Conservation (phyloP, 2,113 vertebrate genomes). For the Ondatra zibethicus region DNA sequence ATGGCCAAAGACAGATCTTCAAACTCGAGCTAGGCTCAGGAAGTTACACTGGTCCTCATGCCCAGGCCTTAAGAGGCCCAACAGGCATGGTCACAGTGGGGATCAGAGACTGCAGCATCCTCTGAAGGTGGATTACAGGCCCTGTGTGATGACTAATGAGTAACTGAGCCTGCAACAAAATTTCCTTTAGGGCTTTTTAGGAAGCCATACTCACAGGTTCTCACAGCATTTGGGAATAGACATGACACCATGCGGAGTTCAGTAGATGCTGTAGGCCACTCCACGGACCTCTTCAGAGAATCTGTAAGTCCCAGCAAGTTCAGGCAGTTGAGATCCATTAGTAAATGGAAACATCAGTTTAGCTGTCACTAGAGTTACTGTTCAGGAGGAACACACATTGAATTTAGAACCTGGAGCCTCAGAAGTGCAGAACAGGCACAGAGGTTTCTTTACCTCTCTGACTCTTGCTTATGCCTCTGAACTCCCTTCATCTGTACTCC, state of each 20-base stretch:
- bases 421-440: background rate
- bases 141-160: background rate
- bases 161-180: background rate
- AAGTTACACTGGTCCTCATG: no score
- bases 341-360: background rate
- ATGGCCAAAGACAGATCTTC: no score
- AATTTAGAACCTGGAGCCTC: background rate
- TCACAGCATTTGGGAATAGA: background rate
- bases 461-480: no score
- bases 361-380: background rate
- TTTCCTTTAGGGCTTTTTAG: background rate
- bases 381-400: background rate
- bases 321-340: background rate
- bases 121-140: background rate
- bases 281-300: background rate
- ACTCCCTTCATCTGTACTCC: no score
- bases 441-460: background rate
- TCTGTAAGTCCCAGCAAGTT: background rate
- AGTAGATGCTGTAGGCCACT: background rate
- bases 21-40: no score
- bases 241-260: background rate
- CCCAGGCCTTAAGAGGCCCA: no score
- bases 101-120: background rate
- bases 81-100: background rate
- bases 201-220: background rate